Base-by-base conservation (phyloP, 2,888 invertebrate species). In the Bombylius discolor region DNA sequence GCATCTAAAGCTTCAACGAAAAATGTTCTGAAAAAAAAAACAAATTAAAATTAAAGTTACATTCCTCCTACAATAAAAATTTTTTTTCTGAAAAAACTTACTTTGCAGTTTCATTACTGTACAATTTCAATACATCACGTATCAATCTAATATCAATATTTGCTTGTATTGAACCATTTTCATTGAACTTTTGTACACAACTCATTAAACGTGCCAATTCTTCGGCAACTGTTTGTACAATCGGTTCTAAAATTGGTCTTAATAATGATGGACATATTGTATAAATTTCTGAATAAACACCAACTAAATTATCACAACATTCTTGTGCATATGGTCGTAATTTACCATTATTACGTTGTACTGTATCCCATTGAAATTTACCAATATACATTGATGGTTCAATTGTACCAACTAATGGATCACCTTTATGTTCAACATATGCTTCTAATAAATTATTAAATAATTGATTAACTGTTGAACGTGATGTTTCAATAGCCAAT, bases 361-460 rank as follows among this genome's bases (percentile, higher is more conserved):
- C 85, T 1, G 83, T 82, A 65, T 87, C 85, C 84, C 93, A 90
- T 67, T 88, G 88, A 68, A 93, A 89, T 57, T 85, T 79, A 0
- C 93, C 94, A 67, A 90, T 79, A 73, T 95, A 95, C 94, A 97
- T 95, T 60, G 91, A 92, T 7, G 91, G 92, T 73, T 97, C 96
- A 61, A 97, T 93, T 7, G 89, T 90, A n/a, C 94, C 95, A 33
- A 96, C 92, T 12, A 97, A 78, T 0, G 95, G 95, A 75, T 95
- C 94, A 49, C 91, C 88, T 68, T 94, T 94, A 67, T 89, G 87
- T 70, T 96, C 95, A 52, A 90, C 77, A 68, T 89, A 90, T 4
- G 85, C 85, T 65, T 91, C 89, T 13, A 89, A 79, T 56, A 91
- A 64, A 56, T 71, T 74, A 8, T 70, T 70, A 52, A 74, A 73